Conservation (phyloP, 2,113 vertebrate species). For the Eleginops maclovinus region DNA sequence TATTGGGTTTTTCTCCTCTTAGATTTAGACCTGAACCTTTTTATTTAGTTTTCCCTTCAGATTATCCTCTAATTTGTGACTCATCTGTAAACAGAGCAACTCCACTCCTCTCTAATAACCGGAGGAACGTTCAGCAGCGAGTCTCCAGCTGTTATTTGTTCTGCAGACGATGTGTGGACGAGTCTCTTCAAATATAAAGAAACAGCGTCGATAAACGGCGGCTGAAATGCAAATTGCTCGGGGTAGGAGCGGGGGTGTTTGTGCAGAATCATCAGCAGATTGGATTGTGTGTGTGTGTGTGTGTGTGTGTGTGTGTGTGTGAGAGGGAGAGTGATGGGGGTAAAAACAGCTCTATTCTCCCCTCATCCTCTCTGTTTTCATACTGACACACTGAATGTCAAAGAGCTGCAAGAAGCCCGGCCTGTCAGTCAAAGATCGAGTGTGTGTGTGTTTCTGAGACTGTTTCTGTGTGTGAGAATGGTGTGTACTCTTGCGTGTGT, state of each 20-base stretch:
- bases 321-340: slow-evolving; percentile 5
- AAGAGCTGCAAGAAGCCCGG: slow-evolving; percentile 47
- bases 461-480: not conserved
- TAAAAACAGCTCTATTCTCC: slow-evolving; percentile 42
- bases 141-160: slow-evolving; percentile 17
- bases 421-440: slow-evolving; percentile 42
- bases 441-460: slow-evolving; percentile 6
- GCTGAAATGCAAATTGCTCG: slow-evolving; percentile 26
- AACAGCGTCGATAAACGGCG: not conserved
- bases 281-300: slow-evolving; percentile 30
- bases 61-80: not conserved
- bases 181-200: slow-evolving; percentile 16
- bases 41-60: not conserved
- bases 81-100: not conserved
- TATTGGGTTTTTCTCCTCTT: not conserved
- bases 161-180: not conserved
- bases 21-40: not conserved
- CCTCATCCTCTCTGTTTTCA: slow-evolving; percentile 64
- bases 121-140: not conserved
- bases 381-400: slow-evolving; percentile 57
- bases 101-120: not conserved
- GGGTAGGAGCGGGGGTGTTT: not conserved
- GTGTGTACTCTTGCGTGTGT: slow-evolving; percentile 23
- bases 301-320: slow-evolving; percentile 8
- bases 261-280: slow-evolving; percentile 21